phyloP scores from a whole-genome alignment of 2,888 invertebrate species.

The Drosophila tanythrix region DNA sequence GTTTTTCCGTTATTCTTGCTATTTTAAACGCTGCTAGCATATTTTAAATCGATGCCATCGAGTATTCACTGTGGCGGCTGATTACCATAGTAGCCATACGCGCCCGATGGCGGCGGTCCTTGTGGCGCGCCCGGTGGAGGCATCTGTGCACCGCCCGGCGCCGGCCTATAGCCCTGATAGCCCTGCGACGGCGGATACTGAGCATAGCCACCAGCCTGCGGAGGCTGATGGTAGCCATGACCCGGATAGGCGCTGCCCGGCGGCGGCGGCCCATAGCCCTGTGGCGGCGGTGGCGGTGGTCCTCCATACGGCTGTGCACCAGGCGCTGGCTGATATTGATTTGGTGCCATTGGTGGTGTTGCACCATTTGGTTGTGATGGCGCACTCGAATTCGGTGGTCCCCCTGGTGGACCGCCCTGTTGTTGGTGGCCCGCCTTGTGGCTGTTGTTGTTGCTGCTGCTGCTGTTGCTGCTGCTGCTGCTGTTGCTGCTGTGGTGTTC shows the following conservation, averaged over 20 bases:
- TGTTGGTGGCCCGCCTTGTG: conserved; percentile 64
- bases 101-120: conserved; percentile 87
- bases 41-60: not conserved
- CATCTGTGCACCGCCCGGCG: conserved; percentile 85
- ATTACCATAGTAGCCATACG: conserved; percentile 92
- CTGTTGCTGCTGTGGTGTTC: conserved; percentile 76
- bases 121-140: conserved; percentile 85
- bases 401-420: conserved; percentile 72
- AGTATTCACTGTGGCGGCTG: conserved; percentile 88
- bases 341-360: conserved; percentile 83
- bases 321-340: conserved; percentile 84
- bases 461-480: conserved; percentile 75
- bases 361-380: conserved; percentile 76
- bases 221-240: conserved; percentile 86
- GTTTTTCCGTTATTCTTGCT: not conserved
- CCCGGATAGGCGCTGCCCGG: conserved; percentile 86
- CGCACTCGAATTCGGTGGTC: conserved; percentile 83
- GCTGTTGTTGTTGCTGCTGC: conserved; percentile 60
- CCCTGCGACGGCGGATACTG: conserved; percentile 88
- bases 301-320: conserved; percentile 83
- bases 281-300: conserved; percentile 82
- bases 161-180: conserved; percentile 88
- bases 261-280: conserved; percentile 83
- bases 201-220: conserved; percentile 86
- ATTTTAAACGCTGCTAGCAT: not conserved